phyloP scores from a whole-genome alignment of 2,113 vertebrate species.

The Morone chrysops region DNA sequence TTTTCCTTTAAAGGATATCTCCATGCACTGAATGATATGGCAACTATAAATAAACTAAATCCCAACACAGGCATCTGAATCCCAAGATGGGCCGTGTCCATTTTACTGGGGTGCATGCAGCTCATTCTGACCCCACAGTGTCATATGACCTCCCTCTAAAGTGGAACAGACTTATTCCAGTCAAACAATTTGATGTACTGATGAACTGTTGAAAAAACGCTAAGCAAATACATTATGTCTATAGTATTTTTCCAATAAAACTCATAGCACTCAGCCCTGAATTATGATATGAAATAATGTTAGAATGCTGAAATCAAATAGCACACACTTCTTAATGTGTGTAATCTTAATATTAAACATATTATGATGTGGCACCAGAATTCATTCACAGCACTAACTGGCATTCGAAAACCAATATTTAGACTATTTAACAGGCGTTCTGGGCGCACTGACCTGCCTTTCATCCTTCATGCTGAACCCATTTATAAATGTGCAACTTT shows the following conservation, averaged over 20 bases:
- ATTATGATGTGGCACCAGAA: too few species aligned
- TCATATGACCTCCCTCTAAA: constrained; percentile 1
- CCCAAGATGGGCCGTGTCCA: constrained; percentile 1
- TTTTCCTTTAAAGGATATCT: constrained; percentile 62
- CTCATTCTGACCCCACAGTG: background rate
- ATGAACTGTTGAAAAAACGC: background rate
- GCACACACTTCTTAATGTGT: background rate
- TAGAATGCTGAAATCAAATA: background rate
- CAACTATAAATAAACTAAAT: constrained; percentile 51
- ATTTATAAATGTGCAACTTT: background rate
- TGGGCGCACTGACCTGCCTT: background rate
- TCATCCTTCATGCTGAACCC: background rate
- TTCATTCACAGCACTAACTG: background rate
- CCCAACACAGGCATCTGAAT: constrained; percentile 31
- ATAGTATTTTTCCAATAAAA: too few species aligned
- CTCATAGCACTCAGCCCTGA: background rate
- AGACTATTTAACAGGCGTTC: background rate
- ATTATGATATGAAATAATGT: background rate
- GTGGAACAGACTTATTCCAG: background rate
- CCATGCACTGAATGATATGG: constrained; percentile 27
- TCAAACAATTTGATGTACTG: background rate
- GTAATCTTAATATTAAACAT: too few species aligned
- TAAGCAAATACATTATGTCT: background rate
- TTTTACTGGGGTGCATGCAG: constrained; percentile 4
- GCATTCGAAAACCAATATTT: background rate